Evolutionary conservation across 1,140 invertebrate species (phyloP), one percentile per base, ranked within the genome.

Genomic region (Rhagoletis zephyria): DNA sequence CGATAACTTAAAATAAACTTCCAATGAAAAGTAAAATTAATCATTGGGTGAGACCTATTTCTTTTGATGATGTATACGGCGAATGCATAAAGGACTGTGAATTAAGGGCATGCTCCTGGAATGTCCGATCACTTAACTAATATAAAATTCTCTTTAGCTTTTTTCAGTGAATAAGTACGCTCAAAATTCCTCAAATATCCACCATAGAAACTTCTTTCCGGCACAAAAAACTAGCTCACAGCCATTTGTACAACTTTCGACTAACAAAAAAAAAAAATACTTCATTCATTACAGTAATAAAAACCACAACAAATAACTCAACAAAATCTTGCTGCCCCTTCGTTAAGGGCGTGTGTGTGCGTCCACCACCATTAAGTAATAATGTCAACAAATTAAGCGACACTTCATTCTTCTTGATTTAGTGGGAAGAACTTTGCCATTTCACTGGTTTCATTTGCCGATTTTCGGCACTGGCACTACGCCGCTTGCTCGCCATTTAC

Each of bases 321-420:
- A 81, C 74, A 59, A 81, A 81, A 59, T 81, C 74, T 81, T 81
- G 14, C 74, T 30, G 19, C n/a, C 45, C 74, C 74, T 30, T 5
- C 51, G 48, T 30, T 81, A 56, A 16, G 48, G n/a, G 48, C 51
- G 19, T 56, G 48, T 81, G 74, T 81, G 74, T 81, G 30, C 30
- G 30, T 30, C 70, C 70, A 51, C 60, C 77, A 60, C 60, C 60
- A 85, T 64, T 81, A 85, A 67, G 89, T 90, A 91, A 92, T 91
- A 92, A 90, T 91, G 91, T 91, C 91, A 91, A 90, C 91, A 92
- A 92, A 92, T 92, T 92, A 92, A 92, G 90, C 90, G 91, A 91
- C 91, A 92, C 91, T 91, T 92, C 91, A 92, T 92, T 92, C 90
- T 90, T 92, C 91, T 92, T 92, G 91, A 92, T 92, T 92, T 92